Evolutionary conservation across 2,797 vertebrate species (phyloP).

Genomic region (Phylloscopus collybita): DNA sequence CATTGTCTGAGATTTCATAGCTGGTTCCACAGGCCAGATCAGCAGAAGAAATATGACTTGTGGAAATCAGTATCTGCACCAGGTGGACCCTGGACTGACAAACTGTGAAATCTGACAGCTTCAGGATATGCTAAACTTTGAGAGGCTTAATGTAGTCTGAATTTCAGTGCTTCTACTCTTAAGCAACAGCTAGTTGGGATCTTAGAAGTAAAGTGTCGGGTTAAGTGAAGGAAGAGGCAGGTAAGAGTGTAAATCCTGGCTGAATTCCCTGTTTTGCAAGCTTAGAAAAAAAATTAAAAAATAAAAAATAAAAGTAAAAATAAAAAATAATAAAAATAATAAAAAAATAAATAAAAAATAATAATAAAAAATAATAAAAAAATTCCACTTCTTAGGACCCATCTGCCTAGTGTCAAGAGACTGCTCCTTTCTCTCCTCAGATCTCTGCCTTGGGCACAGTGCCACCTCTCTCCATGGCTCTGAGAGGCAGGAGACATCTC

Average conservation of each 20-base stretch:
- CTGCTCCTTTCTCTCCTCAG: neutral
- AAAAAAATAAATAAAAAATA: neutral
- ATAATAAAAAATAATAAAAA: neutral
- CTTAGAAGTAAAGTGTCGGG: neutral
- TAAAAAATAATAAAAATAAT: neutral
- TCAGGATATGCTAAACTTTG: neutral
- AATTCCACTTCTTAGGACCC: neutral
- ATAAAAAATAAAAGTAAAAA: neutral
- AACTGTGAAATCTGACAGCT: neutral
- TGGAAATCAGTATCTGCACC: conserved; percentile 9
- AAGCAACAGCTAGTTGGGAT: neutral
- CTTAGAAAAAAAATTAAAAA: neutral
- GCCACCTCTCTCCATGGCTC: neutral
- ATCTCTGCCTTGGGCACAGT: neutral
- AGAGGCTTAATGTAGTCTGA: neutral
- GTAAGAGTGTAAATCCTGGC: neutral
- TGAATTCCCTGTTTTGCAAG: conserved; percentile 12
- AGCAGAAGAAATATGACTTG: conserved; percentile 7
- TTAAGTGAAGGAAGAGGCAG: neutral
- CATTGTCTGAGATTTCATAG: neutral
- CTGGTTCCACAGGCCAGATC: neutral
- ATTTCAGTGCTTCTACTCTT: neutral
- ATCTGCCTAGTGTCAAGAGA: neutral
- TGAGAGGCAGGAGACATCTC: neutral
- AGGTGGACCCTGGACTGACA: neutral